Base-by-base conservation (phyloP, 1,140 invertebrate genomes). In the Papilio machaon region DNA sequence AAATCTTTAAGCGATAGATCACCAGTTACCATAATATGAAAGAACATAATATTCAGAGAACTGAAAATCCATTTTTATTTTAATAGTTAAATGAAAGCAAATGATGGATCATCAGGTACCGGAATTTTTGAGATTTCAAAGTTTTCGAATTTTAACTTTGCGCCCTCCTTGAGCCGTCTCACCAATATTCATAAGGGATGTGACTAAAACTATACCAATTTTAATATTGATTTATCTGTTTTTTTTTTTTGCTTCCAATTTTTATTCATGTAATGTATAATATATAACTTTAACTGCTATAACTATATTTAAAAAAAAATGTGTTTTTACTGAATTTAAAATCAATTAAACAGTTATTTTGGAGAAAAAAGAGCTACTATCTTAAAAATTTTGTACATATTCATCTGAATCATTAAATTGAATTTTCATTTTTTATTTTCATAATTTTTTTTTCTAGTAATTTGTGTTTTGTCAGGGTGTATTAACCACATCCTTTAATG, bases 141-240 rank as follows among this genome's bases (percentile, higher is more conserved):
- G 84, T 83, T 88, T 82, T 85, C 85, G 87, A 87, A 91, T 91
- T 91, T 87, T 87, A 92, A 94, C 92, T 92, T 92, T 85, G 91
- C 91, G 89, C 90, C 91, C 91, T 91, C 91, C 91, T 93, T 93
- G 92, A 92, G 87, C 91, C 85, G 88, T 85, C 85, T 88, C 89
- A 90, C 90, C 92, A 91, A 93, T 91, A 88, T 88, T 90, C 89
- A 81, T n/a, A 54, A 54, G 52, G 52, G 75, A 13, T 79, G 35
- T 60, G 46, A 79, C 54, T 47, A 30, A 73, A 35, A 49, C 43
- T 46, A 75, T 38, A 9, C 17, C 7, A 30, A 64, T 64, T 64
- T 64, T 64, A 23, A 64, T 64, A 23, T 64, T 30, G 30, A n/a
- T n/a, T 30, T 64, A 11, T 64, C 5, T 54, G 5, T 15, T 54